Base-by-base conservation (phyloP, 30 jellyfish, hydroid and myxozoan genomes). In the Mastigias papua region DNA sequence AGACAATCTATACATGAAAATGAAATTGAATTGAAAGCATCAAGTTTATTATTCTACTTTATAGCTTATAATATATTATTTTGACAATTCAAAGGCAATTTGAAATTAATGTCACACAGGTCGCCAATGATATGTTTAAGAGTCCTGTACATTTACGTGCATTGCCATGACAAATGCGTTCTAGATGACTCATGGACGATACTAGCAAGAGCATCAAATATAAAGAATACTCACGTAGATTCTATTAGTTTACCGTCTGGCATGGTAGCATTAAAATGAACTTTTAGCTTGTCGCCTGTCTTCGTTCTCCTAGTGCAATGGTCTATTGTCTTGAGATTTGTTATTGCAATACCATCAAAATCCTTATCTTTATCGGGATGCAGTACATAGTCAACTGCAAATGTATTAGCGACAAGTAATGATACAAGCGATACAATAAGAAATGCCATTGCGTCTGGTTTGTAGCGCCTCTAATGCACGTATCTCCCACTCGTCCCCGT, bases 271-370 rank as follows among this genome's bases (percentile, higher is more conserved):
- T 94, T 94, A 89, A 78, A 94, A 32, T 90, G 70, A 20, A 94
- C 97, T 46, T 78, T 84, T 61, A 94, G 50, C 9, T 80, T 51
- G 67, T 94, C 99, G 16, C 99, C 99, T 28, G 73, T 70, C 67
- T 89, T 81, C 23, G 97, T 94, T 42, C 89, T 90, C 42, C 96
- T 82, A 25, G 79, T 93, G 72, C 99, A 94, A 37, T 77, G 48
- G 0, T 73, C 57, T 37, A 97, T 93, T 46, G 95, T 35, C 21
- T 76, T 35, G 19, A 94, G 81, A 73, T 78, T 69, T 16, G 97
- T 94, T 20, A 94, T 86, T 9, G 97, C 97, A 72, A 94, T 82
- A 10, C 99, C 99, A 28, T 86, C 96, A 54, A 82, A 94, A 22
- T 84, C 97, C 37, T 82, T 87, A 25, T 54, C 73, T 42, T 83